These are phyloP conservation scores for Glareola pratincola DNA, from an alignment of 2,113 vertebrate species.

Conservation along the genomic window DNA sequence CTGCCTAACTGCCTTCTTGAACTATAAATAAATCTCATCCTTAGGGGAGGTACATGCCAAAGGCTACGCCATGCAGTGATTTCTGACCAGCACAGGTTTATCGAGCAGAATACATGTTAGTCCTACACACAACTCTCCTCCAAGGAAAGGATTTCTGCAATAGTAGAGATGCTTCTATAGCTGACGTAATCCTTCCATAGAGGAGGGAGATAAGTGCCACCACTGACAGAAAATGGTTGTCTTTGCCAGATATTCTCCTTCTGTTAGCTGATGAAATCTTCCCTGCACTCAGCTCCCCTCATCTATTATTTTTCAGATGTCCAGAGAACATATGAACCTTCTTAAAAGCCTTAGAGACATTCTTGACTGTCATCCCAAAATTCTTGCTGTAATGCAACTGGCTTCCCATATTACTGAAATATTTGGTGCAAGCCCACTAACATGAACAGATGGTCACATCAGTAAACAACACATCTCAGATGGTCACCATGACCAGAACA, in stretches of 20 bases:
- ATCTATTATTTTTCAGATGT: neutral
- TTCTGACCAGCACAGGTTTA: neutral
- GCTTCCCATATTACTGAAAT: neutral
- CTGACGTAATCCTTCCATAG: neutral
- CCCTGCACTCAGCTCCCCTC: neutral
- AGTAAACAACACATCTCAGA: neutral
- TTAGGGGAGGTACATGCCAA: neutral
- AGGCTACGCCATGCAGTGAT: neutral
- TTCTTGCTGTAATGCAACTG: neutral
- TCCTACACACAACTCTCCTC: neutral
- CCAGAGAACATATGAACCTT: neutral
- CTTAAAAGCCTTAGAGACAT: neutral
- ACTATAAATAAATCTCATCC: neutral
- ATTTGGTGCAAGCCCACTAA: neutral
- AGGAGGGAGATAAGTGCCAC: neutral
- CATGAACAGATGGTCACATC: neutral
- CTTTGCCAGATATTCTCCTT: neutral
- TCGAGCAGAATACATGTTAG: neutral
- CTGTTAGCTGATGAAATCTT: neutral
- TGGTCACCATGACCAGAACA: neutral
- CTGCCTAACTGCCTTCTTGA: neutral
- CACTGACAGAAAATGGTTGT: neutral
- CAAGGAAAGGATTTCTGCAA: neutral
- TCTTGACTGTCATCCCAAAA: neutral
- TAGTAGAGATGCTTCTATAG: neutral